phyloP scores from a whole-genome alignment of 2,888 invertebrate species.

The Oligia strigilis region DNA sequence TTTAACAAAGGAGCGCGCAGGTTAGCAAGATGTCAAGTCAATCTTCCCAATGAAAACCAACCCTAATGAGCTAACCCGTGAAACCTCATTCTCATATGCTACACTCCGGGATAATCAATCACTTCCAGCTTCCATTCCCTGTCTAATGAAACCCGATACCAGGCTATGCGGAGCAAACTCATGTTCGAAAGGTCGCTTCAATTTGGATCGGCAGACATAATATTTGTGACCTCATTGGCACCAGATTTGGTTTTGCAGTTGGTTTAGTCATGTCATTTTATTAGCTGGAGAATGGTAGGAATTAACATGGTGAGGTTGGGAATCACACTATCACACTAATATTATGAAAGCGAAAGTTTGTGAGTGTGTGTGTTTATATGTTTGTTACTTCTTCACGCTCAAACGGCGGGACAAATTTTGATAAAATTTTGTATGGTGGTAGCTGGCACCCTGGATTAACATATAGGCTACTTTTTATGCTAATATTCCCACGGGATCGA shows the following conservation, averaged over 20 bases:
- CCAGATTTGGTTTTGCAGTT: conserved; percentile 1
- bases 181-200: conserved; percentile 42
- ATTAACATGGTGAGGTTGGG: background rate
- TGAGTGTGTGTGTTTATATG: no score
- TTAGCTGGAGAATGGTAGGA: background rate
- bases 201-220: conserved; percentile 38
- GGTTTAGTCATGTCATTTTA: conserved; percentile 1
- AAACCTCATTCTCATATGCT: conserved; percentile 10
- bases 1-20: background rate
- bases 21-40: background rate
- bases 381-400: no score
- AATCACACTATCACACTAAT: background rate
- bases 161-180: conserved; percentile 7
- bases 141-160: conserved; percentile 55
- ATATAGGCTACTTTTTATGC: no score
- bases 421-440: no score
- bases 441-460: no score
- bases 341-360: no score
- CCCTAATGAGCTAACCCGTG: conserved; percentile 25
- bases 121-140: conserved; percentile 14
- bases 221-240: conserved; percentile 32
- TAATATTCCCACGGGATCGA: no score
- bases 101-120: conserved; percentile 48
- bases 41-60: conserved; percentile 8
- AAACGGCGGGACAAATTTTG: no score